Percentiles rank a stretch among this genome's conserved stretches.
phyloP scores from a whole-genome alignment of 2,888 invertebrate species.

The Amiota mariae region DNA sequence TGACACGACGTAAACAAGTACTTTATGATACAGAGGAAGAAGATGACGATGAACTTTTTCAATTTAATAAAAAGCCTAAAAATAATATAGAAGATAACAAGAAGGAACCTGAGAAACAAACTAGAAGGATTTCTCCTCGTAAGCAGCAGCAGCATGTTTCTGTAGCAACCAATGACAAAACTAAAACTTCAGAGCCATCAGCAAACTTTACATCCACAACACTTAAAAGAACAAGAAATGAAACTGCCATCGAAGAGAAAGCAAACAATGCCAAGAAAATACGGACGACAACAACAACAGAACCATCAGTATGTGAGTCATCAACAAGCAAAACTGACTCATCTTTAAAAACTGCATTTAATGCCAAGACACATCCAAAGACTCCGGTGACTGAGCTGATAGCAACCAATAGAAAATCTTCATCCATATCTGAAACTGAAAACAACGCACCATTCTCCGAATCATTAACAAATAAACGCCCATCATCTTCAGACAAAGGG shows the following conservation, averaged over 20 bases:
- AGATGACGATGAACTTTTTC: conserved; percentile 42
- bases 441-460: background rate
- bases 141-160: background rate
- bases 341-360: background rate
- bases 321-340: too few species aligned
- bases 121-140: background rate
- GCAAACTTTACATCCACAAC: background rate
- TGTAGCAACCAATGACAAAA: background rate
- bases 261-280: conserved; percentile 24
- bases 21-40: conserved; percentile 32
- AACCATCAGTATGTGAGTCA: background rate
- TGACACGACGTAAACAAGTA: conserved; percentile 6
- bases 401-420: background rate
- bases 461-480: background rate
- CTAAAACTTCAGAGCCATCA: background rate
- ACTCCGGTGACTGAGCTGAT: background rate
- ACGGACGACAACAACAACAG: conserved; percentile 24
- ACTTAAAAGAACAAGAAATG: background rate
- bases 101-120: background rate
- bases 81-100: background rate
- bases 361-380: background rate
- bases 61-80: conserved; percentile 43
- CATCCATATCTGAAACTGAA: background rate
- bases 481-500: background rate
- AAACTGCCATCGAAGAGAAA: background rate